phyloP scores from a whole-genome alignment of 2,797 vertebrate genomes.

The Staurois parvus region DNA sequence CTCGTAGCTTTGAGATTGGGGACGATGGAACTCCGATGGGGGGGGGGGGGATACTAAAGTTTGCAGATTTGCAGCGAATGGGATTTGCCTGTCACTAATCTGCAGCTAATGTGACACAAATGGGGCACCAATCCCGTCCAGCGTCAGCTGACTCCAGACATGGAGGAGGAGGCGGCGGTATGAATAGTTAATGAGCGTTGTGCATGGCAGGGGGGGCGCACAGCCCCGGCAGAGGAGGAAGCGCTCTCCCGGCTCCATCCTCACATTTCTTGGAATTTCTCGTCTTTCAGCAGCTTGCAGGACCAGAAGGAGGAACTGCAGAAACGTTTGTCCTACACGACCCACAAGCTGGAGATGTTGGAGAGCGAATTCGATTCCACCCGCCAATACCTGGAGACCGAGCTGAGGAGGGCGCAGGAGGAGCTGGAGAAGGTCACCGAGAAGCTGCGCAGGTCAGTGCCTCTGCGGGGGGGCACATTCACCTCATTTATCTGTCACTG shows the following conservation, averaged over 20 bases:
- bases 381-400: conserved; percentile 93
- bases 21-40: too few species aligned
- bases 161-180: not conserved
- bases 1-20: too few species aligned
- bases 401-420: conserved; percentile 92
- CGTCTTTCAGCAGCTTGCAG: conserved; percentile 83
- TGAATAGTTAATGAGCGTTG: conserved; percentile 45
- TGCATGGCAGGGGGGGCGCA: conserved; percentile 3
- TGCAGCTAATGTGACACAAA: too few species aligned
- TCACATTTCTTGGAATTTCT: conserved; percentile 60
- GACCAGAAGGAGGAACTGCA: conserved; percentile 97
- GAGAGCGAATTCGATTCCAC: conserved; percentile 94
- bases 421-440: conserved; percentile 96
- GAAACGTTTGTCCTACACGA: conserved; percentile 91
- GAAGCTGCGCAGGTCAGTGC: conserved; percentile 89
- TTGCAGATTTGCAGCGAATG: too few species aligned
- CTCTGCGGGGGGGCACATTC: too few species aligned
- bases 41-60: too few species aligned
- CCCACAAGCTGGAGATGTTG: conserved; percentile 94
- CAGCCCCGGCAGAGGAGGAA: too few species aligned
- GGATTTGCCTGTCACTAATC: too few species aligned
- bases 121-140: too few species aligned
- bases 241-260: too few species aligned
- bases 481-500: too few species aligned
- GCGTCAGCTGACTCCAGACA: not conserved